These are phyloP conservation scores for Bombus impatiens DNA, from an alignment of 1,140 invertebrate species.

Conservation along the genomic window DNA sequence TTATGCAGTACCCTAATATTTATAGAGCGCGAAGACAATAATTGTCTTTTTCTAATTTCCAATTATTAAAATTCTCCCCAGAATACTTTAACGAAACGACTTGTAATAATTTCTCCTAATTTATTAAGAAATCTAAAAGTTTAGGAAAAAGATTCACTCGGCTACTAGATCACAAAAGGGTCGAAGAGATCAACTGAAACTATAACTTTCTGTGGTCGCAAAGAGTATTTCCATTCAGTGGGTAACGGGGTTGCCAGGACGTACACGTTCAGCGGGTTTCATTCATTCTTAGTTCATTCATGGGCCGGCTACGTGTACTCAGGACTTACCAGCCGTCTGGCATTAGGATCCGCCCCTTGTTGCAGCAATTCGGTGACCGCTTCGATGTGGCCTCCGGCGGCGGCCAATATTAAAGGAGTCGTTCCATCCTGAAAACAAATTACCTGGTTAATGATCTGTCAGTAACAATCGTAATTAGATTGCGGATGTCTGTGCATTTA, in stretches of 20 bases:
- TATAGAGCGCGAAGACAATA: background rate
- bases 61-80: background rate
- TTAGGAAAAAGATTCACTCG: background rate
- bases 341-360: conserved; percentile 93
- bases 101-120: background rate
- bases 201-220: background rate
- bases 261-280: conserved; percentile 32
- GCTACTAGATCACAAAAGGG: background rate
- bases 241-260: conserved; percentile 41
- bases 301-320: conserved; percentile 18
- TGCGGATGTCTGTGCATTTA: too few relatives aligned
- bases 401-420: conserved; percentile 94
- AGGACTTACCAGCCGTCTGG: conserved; percentile 88
- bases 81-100: background rate
- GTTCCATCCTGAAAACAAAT: conserved; percentile 91
- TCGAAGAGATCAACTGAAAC: background rate
- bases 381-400: conserved; percentile 93
- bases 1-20: background rate
- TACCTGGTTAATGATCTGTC: conserved; percentile 7
- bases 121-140: background rate
- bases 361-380: conserved; percentile 93
- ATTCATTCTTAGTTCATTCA: conserved; percentile 54
- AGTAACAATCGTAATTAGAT: background rate
- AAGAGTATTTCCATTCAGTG: conserved; percentile 10
- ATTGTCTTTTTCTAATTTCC: background rate